These are phyloP conservation scores for Apomyelois bistriatella DNA, from an alignment of 2,888 invertebrate species.

Conservation along the genomic window DNA sequence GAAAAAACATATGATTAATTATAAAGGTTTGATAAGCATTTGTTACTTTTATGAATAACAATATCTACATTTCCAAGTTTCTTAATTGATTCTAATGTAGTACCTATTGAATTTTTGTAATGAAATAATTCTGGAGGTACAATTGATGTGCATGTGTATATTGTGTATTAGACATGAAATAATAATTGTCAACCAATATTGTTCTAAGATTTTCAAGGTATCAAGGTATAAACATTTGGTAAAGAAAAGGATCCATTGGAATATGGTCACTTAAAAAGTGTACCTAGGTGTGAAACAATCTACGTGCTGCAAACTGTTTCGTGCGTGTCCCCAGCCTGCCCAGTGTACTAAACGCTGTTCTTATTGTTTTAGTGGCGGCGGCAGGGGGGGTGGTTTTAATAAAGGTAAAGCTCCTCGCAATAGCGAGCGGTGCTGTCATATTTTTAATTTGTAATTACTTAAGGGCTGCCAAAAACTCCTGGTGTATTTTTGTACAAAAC, in stretches of 20 bases:
- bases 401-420: conserved; percentile 95
- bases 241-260: conserved; percentile 80
- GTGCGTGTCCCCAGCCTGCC: conserved; percentile 79
- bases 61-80: background rate
- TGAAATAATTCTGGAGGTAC: background rate
- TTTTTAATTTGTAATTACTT: conserved; percentile 68
- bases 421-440: conserved; percentile 86
- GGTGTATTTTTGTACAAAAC: conserved; percentile 17
- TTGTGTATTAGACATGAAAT: conserved; percentile 31
- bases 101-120: background rate
- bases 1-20: no score
- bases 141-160: conserved; percentile 48
- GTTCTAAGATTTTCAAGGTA: conserved; percentile 76
- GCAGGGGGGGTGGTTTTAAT: conserved; percentile 96
- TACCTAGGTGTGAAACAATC: conserved; percentile 73
- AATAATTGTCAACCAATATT: conserved; percentile 56
- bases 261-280: conserved; percentile 72
- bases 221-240: conserved; percentile 73
- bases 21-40: no score
- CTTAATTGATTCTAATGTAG: background rate
- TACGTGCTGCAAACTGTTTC: conserved; percentile 77
- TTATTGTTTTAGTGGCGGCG: conserved; percentile 96
- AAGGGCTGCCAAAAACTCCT: conserved; percentile 73
- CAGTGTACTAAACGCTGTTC: conserved; percentile 87
- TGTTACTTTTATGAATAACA: background rate